Evolutionary conservation across 2,797 vertebrate species (phyloP).

Genomic region (Sphaeramia orbicularis): DNA sequence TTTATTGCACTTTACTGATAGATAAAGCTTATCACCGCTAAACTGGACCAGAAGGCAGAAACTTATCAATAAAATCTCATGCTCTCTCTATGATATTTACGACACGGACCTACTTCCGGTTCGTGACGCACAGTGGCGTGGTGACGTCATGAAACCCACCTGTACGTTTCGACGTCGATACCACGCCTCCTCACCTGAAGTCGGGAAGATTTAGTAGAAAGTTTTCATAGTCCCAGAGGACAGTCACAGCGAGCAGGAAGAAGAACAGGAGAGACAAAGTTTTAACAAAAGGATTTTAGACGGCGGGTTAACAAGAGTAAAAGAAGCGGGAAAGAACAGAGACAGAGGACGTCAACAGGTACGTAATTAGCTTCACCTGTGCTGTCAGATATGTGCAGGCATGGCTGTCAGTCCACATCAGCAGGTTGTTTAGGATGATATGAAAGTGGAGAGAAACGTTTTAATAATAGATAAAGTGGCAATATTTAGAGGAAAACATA

Average conservation of each 20-base stretch:
- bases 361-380: too few species aligned
- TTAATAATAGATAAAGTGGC: not conserved
- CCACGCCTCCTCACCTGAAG: constrained; percentile 61
- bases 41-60: too few species aligned
- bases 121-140: constrained; percentile 7
- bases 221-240: not conserved
- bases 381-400: too few species aligned
- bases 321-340: too few species aligned
- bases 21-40: not conserved
- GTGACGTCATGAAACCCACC: constrained; percentile 75
- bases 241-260: not conserved
- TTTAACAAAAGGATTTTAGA: too few species aligned
- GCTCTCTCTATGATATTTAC: too few species aligned
- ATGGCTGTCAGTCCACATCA: not conserved
- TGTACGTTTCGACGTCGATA: constrained; percentile 16
- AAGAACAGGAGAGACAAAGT: not conserved
- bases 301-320: too few species aligned
- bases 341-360: not conserved
- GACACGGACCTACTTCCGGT: constrained; percentile 22
- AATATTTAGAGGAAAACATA: not conserved
- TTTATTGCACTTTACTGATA: not conserved
- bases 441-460: not conserved
- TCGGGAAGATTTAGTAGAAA: constrained; percentile 36
- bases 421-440: not conserved
- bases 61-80: too few species aligned